Evolutionary conservation across 2,888 invertebrate genomes (phyloP), one percentile per base, ranked within the genome.

Genomic region (Crioceris asparagi): DNA sequence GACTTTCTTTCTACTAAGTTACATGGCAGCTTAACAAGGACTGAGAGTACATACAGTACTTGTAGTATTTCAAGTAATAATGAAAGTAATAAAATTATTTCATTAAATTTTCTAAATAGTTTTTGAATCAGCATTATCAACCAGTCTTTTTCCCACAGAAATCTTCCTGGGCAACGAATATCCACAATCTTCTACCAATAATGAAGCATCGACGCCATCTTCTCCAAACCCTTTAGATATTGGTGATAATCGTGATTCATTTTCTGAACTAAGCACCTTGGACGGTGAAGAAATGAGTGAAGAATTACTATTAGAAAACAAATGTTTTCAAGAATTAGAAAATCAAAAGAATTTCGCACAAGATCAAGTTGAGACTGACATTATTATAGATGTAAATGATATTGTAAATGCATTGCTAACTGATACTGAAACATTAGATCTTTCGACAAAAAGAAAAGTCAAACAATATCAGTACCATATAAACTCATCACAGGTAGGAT

Each of bases 401-500:
- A 63, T 67, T 6, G 60, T 55, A 3, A 49, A 75, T 62, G 76
- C 77, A 1, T 66, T 82, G 36, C 59, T 76, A 23, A 61, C 62
- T 10, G 77, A 79, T 53, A 73, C 72, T 52, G 62, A 68, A 32
- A 64, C 66, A 52, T 68, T 78, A 57, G 65, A 74, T 46, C 69
- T 70, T 7, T 72, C 74, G 1, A 64, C 63, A 19, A 69, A 65
- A 49, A 71, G 67, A 51, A 64, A 68, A 44, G 54, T 77, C 11
- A 68, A 68, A 42, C 65, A 70, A 37, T 61, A 75, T 23, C 66
- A 78, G 52, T 63, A 68, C 33, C 77, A 79, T 33, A 67, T 85
- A 33, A 84, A 85, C 57, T 72, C 73, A 47, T 72, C 74, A 30
- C 71, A 70, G 45, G 71, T 76, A 2, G 78, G 79, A 1, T 80